These are phyloP conservation scores for Xyrauchen texanus DNA, from an alignment of 2,113 vertebrate genomes.

Conservation along the genomic window DNA sequence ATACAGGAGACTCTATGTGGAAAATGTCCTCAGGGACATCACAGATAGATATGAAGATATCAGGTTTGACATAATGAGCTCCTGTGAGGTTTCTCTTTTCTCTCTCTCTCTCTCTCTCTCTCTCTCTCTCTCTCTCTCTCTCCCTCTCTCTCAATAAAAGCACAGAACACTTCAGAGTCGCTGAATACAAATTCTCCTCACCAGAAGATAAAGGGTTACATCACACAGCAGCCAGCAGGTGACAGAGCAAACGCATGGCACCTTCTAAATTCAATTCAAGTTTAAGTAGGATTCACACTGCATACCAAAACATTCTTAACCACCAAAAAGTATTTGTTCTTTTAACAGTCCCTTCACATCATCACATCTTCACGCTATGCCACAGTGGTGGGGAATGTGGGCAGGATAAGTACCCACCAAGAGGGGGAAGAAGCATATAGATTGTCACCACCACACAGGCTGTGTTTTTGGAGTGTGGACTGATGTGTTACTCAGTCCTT, in stretches of 20 bases:
- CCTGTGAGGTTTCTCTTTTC: constrained; percentile 42
- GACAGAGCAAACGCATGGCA: constrained; percentile 12
- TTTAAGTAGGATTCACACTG: constrained; percentile 10
- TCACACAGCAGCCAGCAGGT: constrained; percentile 20
- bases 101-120: background rate
- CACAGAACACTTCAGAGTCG: constrained; percentile 22
- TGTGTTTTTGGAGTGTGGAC: background rate
- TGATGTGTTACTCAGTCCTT: background rate
- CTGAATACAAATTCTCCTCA: constrained; percentile 44
- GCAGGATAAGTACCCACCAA: background rate
- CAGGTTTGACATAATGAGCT: constrained; percentile 52
- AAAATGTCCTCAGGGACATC: constrained; percentile 38
- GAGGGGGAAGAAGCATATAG: background rate
- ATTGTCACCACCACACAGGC: background rate
- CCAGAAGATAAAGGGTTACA: constrained; percentile 37
- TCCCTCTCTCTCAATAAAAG: constrained; percentile 19
- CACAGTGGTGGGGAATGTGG: background rate
- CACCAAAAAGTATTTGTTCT: background rate
- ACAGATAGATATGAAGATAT: constrained; percentile 51
- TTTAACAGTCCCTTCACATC: background rate
- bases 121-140: constrained; percentile 1
- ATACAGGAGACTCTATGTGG: constrained; percentile 32
- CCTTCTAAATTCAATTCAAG: background rate
- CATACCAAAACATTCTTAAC: background rate
- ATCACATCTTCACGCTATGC: background rate